phyloP scores from a whole-genome alignment of 1,140 invertebrate genomes.

The Zaprionus lachaisei region DNA sequence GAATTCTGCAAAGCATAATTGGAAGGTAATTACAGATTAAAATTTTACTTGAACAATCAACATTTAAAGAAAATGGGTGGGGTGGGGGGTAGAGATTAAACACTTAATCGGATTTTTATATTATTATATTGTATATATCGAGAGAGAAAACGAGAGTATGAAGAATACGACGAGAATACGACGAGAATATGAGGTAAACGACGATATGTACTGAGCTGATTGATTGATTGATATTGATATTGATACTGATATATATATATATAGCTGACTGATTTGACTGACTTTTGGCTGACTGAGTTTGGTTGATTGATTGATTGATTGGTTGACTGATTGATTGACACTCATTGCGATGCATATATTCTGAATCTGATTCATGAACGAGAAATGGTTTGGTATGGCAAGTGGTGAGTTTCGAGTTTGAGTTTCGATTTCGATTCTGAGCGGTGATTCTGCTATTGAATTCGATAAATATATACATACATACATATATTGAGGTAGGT shows the following conservation, averaged over 20 bases:
- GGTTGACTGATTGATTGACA: constrained; percentile 1
- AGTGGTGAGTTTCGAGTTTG: constrained; percentile 7
- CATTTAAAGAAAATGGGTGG: constrained; percentile 57
- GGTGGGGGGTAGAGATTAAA: constrained; percentile 36
- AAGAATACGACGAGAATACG: constrained; percentile 49
- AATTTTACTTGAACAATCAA: constrained; percentile 79
- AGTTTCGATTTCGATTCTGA: constrained; percentile 13
- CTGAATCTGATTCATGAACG: constrained; percentile 3
- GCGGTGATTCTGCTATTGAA: constrained; percentile 38
- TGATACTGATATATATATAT: constrained; percentile 21
- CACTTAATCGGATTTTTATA: constrained; percentile 68
- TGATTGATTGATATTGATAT: constrained; percentile 41
- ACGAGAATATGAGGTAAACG: constrained; percentile 27
- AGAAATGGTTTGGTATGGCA: background rate
- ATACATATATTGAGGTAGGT: constrained; percentile 8
- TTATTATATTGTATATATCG: constrained; percentile 38
- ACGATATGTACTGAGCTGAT: constrained; percentile 33
- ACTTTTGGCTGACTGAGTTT: constrained; percentile 18
- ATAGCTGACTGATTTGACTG: background rate
- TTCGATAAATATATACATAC: constrained; percentile 1
- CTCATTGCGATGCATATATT: constrained; percentile 2
- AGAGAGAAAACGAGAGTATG: constrained; percentile 52
- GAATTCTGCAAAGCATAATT: constrained; percentile 84
- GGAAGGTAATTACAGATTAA: constrained; percentile 83
- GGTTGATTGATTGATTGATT: constrained; percentile 40